Evolutionary conservation across 2,113 vertebrate species (phyloP).

Genomic region (Semicossyphus pulcher): DNA sequence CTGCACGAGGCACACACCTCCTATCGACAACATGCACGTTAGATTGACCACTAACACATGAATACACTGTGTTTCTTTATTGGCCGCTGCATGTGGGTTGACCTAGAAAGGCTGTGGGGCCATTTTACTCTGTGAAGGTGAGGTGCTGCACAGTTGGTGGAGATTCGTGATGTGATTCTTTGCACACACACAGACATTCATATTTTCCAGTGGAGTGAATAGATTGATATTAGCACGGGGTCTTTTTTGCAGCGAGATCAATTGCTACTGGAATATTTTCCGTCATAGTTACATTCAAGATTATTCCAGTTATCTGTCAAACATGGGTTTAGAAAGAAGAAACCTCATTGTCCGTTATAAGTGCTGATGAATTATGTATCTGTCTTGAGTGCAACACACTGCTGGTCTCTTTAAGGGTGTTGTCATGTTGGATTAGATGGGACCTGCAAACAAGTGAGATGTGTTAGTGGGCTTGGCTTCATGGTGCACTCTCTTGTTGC

Average conservation of each 20-base stretch:
- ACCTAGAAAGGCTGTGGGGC: conserved; percentile 42
- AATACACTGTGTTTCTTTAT: not conserved
- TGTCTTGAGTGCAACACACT: not conserved
- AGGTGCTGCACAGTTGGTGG: conserved; percentile 5
- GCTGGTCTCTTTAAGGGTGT: not conserved
- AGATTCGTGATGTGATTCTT: not conserved
- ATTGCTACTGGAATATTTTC: conserved; percentile 2
- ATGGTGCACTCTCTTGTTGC: too few species aligned
- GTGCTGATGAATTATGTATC: not conserved
- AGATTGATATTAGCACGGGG: too few species aligned
- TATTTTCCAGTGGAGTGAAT: too few species aligned
- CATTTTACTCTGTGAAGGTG: conserved; percentile 25
- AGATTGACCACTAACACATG: not conserved
- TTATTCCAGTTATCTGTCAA: not conserved
- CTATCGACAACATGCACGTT: not conserved
- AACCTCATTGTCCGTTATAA: not conserved
- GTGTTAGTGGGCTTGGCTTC: not conserved
- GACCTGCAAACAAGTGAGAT: not conserved
- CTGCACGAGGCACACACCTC: not conserved
- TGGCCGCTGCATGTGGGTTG: conserved; percentile 25
- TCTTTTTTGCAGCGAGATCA: not conserved
- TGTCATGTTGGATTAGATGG: not conserved
- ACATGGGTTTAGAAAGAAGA: not conserved
- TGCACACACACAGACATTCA: too few species aligned
- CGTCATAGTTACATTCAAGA: not conserved